These are phyloP conservation scores for Passer montanus DNA, from an alignment of 2,113 vertebrate genomes.

Conservation along the genomic window DNA sequence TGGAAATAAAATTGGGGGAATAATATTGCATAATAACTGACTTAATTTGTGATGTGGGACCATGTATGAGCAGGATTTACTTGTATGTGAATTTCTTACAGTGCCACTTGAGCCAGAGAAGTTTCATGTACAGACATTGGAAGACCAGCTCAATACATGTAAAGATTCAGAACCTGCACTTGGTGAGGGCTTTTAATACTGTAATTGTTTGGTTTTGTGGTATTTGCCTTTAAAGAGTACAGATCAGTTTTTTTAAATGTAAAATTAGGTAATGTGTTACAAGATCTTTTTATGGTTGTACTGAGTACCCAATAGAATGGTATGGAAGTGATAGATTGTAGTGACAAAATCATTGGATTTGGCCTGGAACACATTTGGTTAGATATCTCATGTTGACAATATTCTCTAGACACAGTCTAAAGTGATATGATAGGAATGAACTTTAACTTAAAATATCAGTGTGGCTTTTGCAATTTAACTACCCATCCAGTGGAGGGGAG, in stretches of 20 bases:
- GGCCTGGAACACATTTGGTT: neutral
- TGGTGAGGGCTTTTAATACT: constrained; percentile 26
- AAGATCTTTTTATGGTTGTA: neutral
- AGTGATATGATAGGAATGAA: neutral
- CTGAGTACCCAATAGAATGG: neutral
- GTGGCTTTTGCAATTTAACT: neutral
- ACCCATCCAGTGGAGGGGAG: neutral
- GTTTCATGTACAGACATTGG: constrained; percentile 11
- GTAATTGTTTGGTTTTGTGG: neutral
- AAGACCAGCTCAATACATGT: constrained; percentile 54
- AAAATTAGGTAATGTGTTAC: neutral
- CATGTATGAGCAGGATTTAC: neutral
- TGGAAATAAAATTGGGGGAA: neutral
- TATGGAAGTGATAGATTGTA: neutral
- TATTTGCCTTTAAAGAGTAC: neutral
- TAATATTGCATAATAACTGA: neutral
- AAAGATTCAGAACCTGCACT: constrained; percentile 62
- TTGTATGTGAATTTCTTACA: neutral
- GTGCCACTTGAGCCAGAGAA: neutral
- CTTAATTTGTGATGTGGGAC: neutral
- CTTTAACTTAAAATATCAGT: neutral
- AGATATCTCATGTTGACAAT: neutral
- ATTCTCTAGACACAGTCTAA: neutral
- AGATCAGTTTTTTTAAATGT: neutral
- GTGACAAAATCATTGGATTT: neutral